Conservation (phyloP, 1,140 invertebrate genomes). For the Stegodyphus dumicola region DNA sequence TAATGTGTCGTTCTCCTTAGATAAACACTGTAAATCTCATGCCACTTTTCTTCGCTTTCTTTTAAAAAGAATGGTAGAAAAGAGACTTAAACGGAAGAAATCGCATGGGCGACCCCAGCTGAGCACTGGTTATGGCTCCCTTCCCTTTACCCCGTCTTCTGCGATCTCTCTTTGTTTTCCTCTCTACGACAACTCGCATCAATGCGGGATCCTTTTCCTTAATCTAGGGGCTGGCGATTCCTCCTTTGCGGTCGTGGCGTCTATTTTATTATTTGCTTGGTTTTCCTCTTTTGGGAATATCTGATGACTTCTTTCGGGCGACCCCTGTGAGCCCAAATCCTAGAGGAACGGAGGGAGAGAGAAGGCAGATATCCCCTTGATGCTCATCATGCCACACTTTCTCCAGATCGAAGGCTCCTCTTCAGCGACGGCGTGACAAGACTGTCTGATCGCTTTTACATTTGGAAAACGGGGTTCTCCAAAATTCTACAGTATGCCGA, state of each 20-base stretch:
- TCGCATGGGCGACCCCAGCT: conserved; percentile 32
- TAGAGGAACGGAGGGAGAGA: not conserved
- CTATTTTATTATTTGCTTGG: conserved; percentile 42
- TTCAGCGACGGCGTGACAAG: conserved; percentile 26
- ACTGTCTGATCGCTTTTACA: conserved; percentile 12
- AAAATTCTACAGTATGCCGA: not conserved
- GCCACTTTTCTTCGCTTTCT: not conserved
- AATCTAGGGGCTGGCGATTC: conserved; percentile 33
- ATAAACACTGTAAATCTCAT: not conserved
- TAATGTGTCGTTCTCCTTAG: no score
- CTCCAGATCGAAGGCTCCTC: conserved; percentile 24
- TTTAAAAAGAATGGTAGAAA: no score
- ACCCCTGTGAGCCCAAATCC: conserved; percentile 10
- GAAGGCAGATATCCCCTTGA: conserved; percentile 25
- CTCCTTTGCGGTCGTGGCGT: conserved; percentile 24
- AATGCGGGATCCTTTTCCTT: conserved; percentile 27
- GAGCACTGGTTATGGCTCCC: conserved; percentile 31
- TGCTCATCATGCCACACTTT: conserved; percentile 34
- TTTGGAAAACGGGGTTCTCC: not conserved
- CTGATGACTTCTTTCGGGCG: conserved; percentile 45
- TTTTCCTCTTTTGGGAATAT: conserved; percentile 39
- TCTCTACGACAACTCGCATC: conserved; percentile 39
- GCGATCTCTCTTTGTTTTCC: not conserved
- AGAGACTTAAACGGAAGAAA: conserved; percentile 20
- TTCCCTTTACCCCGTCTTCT: not conserved